Base-by-base conservation (phyloP, 2,888 invertebrate genomes). In the Holacanthella duospinosa region DNA sequence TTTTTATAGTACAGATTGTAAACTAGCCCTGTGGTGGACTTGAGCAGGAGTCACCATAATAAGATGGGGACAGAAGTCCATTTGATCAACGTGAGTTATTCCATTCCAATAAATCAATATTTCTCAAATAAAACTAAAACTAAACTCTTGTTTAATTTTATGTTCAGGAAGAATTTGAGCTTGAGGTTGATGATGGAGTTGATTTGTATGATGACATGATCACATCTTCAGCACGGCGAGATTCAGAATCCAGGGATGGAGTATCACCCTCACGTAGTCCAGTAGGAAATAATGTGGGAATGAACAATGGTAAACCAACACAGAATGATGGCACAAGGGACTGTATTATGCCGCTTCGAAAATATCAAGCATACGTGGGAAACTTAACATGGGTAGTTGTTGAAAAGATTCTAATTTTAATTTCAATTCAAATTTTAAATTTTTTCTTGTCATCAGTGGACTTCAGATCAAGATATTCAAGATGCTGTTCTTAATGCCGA, bases 301-400 rank as follows among this genome's bases (percentile, higher is more conserved):
- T 55, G 26, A 58, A 28, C 43, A 54, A 36, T 12, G 61, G 61
- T 29, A 26, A 48, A 25, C 26, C 43, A 43, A 61, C 29, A 55
- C 61, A 56, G 26, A 57, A 57, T 27, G 36, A 29, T 12, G 48
- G 62, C 25, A 55, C 59, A 29, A 36, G 60, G 70, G 81, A 83
- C 69, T 86, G 86, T 69, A 86, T 85, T 76, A 83, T 84, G 70
- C 81, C 85, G 73, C 85, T 86, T 55, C 84, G 92, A 75, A 85
- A 90, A 75, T 89, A 88, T 78, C 93, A 94, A 78, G 83, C 95
- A 55, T 99, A 99, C 80, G 87, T 99, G 76, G 97, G 97, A 75
- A 99, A 99, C 81, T 84, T 99, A 73, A 95, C 96, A 74, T 99
- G 99, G 96, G 93, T 93, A 84, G n/a, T n/a, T n/a, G n/a, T n/a